These are phyloP conservation scores for Oxyura jamaicensis DNA, from an alignment of 2,113 vertebrate species.

Conservation along the genomic window DNA sequence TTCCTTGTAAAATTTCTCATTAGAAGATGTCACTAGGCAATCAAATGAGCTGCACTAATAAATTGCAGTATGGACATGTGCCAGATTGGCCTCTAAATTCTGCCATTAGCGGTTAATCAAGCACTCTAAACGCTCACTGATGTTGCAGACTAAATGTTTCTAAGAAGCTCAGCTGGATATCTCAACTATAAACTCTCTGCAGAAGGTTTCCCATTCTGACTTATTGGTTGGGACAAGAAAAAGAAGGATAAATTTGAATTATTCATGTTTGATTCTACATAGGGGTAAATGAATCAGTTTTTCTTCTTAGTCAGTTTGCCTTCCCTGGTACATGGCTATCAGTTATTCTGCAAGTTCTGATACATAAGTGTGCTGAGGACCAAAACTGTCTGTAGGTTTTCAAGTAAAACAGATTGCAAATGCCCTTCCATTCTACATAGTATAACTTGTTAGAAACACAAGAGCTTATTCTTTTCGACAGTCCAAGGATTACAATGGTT, in stretches of 20 bases:
- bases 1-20: background rate
- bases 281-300: background rate
- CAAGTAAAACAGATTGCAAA: conserved; percentile 9
- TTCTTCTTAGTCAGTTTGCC: background rate
- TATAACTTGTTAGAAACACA: background rate
- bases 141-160: background rate
- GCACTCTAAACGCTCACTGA: background rate
- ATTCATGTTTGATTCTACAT: background rate
- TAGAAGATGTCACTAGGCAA: background rate
- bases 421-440: background rate
- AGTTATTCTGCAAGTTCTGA: background rate
- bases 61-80: background rate
- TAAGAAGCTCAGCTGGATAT: background rate
- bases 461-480: conserved; percentile 20
- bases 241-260: background rate
- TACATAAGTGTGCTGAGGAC: background rate
- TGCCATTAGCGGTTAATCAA: background rate
- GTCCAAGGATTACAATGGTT: conserved; percentile 30
- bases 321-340: background rate
- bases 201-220: background rate
- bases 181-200: background rate
- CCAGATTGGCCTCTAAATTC: background rate
- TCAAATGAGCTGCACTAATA: conserved; percentile 1
- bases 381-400: background rate
- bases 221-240: background rate